Conservation (phyloP, 2,113 vertebrate species). For the Ciconia stormi region DNA sequence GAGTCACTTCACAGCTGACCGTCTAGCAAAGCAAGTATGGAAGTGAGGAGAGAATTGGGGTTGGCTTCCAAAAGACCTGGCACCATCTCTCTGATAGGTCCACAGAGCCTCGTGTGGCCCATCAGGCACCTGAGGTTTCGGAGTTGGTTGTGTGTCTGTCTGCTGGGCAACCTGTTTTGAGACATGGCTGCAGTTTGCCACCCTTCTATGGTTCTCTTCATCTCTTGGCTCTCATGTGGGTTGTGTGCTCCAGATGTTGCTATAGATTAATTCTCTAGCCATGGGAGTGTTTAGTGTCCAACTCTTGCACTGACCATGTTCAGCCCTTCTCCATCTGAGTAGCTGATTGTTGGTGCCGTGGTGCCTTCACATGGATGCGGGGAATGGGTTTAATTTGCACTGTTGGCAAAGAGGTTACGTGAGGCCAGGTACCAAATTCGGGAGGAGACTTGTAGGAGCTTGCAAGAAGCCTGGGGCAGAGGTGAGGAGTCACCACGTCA, state of each 20-base stretch:
- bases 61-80: neutral
- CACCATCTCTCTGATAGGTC: neutral
- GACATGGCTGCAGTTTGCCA: neutral
- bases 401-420: neutral
- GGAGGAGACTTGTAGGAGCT: neutral
- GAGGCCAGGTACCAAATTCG: neutral
- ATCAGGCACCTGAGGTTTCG: neutral
- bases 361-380: neutral
- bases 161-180: neutral
- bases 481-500: neutral
- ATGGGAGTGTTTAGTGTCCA: neutral
- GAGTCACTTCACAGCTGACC: neutral
- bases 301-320: neutral
- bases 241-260: neutral
- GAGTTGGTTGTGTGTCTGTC: neutral
- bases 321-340: neutral
- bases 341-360: neutral
- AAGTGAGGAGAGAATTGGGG: neutral
- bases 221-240: neutral
- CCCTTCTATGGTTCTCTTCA: neutral
- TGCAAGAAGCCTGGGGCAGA: neutral
- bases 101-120: fast-evolving
- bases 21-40: neutral
- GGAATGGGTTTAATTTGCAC: neutral
- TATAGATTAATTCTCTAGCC: neutral